phyloP scores from a whole-genome alignment of 1,140 invertebrate species.

The Achatina immaculata region DNA sequence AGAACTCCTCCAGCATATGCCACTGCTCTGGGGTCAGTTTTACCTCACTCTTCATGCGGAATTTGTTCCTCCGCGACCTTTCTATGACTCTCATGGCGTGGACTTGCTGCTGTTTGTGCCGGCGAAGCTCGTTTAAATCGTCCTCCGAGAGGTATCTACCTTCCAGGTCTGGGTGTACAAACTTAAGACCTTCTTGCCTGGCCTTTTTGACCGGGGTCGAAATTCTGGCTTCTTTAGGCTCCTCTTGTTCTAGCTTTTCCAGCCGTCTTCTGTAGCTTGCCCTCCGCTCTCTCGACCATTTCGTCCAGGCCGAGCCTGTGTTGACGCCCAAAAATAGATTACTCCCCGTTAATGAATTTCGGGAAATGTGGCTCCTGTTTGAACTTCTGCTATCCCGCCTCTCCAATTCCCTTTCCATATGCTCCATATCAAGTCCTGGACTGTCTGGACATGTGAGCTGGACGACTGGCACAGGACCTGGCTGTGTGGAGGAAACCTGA shows the following conservation, averaged over 20 bases:
- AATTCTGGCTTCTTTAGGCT: conserved; percentile 47
- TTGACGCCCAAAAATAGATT: conserved; percentile 52
- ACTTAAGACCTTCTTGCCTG: conserved; percentile 65
- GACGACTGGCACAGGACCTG: neutral
- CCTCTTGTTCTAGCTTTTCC: conserved; percentile 57
- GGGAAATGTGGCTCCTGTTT: conserved; percentile 45
- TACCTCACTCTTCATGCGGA: conserved; percentile 50
- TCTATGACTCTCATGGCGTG: conserved; percentile 61
- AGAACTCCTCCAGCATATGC: conserved; percentile 61
- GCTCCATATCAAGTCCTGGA: conserved; percentile 50
- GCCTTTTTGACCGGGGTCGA: conserved; percentile 69
- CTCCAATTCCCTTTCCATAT: conserved; percentile 55
- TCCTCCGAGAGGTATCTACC: conserved; percentile 62
- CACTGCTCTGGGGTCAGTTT: conserved; percentile 59
- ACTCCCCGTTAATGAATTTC: conserved; percentile 18
- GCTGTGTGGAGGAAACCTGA: neutral
- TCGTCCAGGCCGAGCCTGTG: conserved; percentile 62
- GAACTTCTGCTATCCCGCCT: conserved; percentile 42
- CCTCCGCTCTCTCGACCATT: conserved; percentile 64
- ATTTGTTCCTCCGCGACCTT: conserved; percentile 55
- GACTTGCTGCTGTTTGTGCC: conserved; percentile 58
- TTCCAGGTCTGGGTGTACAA: conserved; percentile 65
- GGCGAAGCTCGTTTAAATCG: conserved; percentile 60
- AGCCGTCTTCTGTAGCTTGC: conserved; percentile 59
- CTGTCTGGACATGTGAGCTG: conserved; percentile 9